Base-by-base conservation (phyloP, 53 echinoderm and acorn worm genomes). In the Apostichopus leukothele region DNA sequence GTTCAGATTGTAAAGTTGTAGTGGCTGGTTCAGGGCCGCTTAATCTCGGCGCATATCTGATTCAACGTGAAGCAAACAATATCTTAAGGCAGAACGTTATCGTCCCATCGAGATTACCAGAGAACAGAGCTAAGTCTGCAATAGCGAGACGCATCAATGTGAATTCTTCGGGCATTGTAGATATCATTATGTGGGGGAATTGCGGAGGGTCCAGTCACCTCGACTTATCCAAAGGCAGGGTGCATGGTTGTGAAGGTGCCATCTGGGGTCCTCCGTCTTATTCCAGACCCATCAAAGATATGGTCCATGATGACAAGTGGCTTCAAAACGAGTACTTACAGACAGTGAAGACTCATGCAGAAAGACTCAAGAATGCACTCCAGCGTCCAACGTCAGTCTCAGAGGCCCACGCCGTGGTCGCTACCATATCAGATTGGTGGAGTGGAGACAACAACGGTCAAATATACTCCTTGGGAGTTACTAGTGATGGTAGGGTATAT, bases 261-360 rank as follows among this genome's bases (percentile, higher is more conserved):
- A 96, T 99, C 75, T 96, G 94, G 94, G 99, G 99, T 18, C 99
- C 99, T 5, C 92, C 96, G 0, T 91, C 83, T 16, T 99, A 93
- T 90, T 96, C 99, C 2, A 89, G 99, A 66, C 99, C 99, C 18
- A 90, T 99, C 16, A 86, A 78, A 20, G 96, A 99, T 60, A 93
- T 99, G 91, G 96, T 99, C 27, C 96, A 99, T 83, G 99, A 99
- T 91, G 93, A 99, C 83, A 96, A 96, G 76, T 99, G 99, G 99
- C 84, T 98, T 53, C 90, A 93, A 50, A 96, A 93, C 25, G 99
- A 99, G 68, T 99, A 94, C 75, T 79, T 92, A 22, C 91, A 94
- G 67, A 88, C 78, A 19, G 75, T 96, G 67, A 91, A 93, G 83
- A 90, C 27, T 18, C 91, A 99, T 73, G 57, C 88, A 74, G 90